These are phyloP conservation scores for Pomatostomus ruficeps DNA, from an alignment of 2,113 vertebrate species.

Conservation along the genomic window DNA sequence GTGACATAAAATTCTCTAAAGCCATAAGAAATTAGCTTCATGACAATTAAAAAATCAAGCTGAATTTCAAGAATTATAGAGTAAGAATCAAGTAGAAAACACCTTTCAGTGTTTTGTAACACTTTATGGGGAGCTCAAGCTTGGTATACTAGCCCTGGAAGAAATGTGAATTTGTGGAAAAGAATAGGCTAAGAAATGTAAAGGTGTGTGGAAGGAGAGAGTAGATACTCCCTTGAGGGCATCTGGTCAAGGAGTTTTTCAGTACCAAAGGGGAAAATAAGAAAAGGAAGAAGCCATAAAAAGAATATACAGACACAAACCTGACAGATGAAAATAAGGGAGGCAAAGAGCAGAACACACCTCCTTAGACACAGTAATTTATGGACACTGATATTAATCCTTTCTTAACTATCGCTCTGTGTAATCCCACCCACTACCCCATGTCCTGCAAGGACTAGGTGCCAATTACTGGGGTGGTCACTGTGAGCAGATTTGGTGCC, in stretches of 20 bases:
- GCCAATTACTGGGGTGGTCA: fast-evolving
- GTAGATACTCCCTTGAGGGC: not conserved
- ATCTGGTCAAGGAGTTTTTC: not conserved
- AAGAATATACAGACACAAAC: not conserved
- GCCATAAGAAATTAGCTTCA: not conserved
- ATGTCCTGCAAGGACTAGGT: not conserved
- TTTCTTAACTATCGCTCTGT: not conserved
- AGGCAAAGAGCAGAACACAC: not conserved
- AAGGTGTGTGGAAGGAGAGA: not conserved
- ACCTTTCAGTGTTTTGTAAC: not conserved
- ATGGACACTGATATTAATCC: not conserved
- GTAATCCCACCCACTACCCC: not conserved
- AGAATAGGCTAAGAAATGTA: not conserved
- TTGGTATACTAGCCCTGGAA: not conserved
- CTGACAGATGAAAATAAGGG: not conserved
- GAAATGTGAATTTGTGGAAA: not conserved
- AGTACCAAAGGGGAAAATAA: not conserved
- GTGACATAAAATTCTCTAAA: not conserved
- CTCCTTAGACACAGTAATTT: not conserved
- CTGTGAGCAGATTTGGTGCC: not conserved
- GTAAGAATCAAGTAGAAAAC: not conserved
- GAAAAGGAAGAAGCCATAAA: not conserved
- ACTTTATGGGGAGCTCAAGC: not conserved
- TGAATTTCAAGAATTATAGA: not conserved
- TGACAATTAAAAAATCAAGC: not conserved